Evolutionary conservation across 2,888 invertebrate genomes (phyloP).

Genomic region (Aplocera efformata): DNA sequence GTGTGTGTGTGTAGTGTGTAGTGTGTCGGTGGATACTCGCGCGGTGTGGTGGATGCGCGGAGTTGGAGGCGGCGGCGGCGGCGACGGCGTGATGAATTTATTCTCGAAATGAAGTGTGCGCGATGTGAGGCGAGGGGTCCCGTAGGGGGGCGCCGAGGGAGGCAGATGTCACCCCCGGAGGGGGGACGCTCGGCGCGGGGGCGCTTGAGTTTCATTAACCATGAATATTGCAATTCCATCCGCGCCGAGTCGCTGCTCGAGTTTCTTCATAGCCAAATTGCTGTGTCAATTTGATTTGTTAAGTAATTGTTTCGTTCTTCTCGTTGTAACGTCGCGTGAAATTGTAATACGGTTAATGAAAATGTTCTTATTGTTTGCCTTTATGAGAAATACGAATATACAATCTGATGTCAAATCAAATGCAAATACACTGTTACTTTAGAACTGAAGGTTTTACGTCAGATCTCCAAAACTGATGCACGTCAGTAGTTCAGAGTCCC

Average conservation of each 20-base stretch:
- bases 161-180: conserved; percentile 9
- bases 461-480: too few relatives aligned
- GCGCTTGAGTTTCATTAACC: conserved; percentile 46
- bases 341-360: too few relatives aligned
- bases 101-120: conserved; percentile 57
- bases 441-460: too few relatives aligned
- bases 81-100: conserved; percentile 52
- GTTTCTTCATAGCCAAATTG: conserved; percentile 36
- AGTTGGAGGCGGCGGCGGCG: conserved; percentile 1
- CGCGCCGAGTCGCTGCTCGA: conserved; percentile 23
- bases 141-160: neutral
- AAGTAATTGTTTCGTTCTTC: conserved; percentile 14
- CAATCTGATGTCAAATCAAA: too few relatives aligned
- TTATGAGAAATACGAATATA: too few relatives aligned
- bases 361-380: too few relatives aligned
- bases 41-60: neutral
- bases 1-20: neutral
- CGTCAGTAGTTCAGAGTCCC: too few relatives aligned
- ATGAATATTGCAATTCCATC: conserved; percentile 45
- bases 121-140: conserved; percentile 13
- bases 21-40: conserved; percentile 3
- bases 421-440: too few relatives aligned
- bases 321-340: too few relatives aligned
- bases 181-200: neutral
- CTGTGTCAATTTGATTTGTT: conserved; percentile 32